Percentiles rank a stretch among this genome's conserved stretches.
Conservation (phyloP, 2,113 vertebrate genomes). For the Lamprotornis superbus region DNA sequence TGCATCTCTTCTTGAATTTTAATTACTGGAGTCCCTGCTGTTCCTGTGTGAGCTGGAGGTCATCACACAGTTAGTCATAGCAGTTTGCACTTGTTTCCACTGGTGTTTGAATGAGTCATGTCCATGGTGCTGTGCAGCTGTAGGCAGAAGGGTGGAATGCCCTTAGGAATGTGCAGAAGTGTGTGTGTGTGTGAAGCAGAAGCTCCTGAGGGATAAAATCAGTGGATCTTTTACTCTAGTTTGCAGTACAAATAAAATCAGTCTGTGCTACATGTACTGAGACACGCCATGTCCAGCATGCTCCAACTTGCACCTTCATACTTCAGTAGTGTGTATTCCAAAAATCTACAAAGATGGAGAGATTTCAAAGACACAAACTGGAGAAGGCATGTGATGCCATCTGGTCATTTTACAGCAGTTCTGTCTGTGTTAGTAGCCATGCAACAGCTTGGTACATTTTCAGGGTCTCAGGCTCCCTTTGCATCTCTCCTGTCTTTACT, state of each 20-base stretch:
- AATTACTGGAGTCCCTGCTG: neutral
- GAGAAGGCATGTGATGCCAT: neutral
- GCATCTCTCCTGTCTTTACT: neutral
- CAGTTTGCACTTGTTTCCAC: constrained; percentile 47
- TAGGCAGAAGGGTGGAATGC: neutral
- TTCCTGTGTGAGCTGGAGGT: neutral
- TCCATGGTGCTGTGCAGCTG: constrained; percentile 18
- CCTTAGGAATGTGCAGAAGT: constrained; percentile 24
- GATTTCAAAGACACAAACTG: neutral
- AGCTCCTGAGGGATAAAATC: constrained; percentile 41
- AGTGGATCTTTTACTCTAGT: neutral
- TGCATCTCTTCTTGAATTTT: neutral
- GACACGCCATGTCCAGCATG: neutral
- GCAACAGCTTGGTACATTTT: neutral
- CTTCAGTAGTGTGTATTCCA: neutral
- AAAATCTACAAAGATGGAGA: neutral
- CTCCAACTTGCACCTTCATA: constrained; percentile 20
- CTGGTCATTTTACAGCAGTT: neutral
- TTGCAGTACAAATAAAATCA: constrained; percentile 32
- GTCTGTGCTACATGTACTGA: neutral
- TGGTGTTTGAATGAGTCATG: constrained; percentile 37
- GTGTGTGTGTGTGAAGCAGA: neutral
- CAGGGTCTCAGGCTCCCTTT: neutral
- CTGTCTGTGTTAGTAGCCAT: neutral
- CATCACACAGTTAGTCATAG: constrained; percentile 10